Evolutionary conservation across 64 coral and sea anemone species (phyloP), one percentile per base, ranked within the genome.

Genomic region (Stylophora pistillata): DNA sequence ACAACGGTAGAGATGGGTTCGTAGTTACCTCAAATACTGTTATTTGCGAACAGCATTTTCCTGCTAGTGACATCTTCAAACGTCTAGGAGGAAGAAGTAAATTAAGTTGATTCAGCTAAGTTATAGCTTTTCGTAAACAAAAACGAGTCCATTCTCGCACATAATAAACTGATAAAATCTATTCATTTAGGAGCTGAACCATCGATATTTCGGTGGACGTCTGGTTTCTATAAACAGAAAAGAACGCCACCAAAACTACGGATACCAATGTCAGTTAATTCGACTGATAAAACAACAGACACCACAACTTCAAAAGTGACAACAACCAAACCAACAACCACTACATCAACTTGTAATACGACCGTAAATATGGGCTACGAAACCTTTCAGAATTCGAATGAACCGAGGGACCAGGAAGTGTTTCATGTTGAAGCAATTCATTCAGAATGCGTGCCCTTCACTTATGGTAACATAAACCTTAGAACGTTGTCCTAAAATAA

Each of bases 1-100:
- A 41, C 37, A 74, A 33, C 25, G 72, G 72, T 74, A 13, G 28
- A 74, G 34, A 26, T 33, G 15, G 77, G 77, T 17, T 47, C 21
- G 27, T 58, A 30, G 72, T 30, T 34, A 30, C 15, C 12, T 25
- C 26, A 30, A 75, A 75, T 75, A 75, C 73, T 30, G 73, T 75
- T 33, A 75, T 75, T 15, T 75, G 73, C 29, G 73, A 75, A 16
- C 15, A 78, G 30, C 29, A 78, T 33, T 78, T 78, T 23, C 41
- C 41, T 20, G 41, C 37, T 53, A 53, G 41, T 54, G 75, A 78
- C 41, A 78, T 78, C n/a, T 78, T 53, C 33, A 33, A 54, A 47
- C 75, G 33, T 53, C 75, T 32, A 53, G 75, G 75, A 78, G 47
- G 75, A 47, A 78, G 75, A 78, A 21, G 41, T 30, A 41, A 6